Conservation (phyloP, 2,888 invertebrate species). For the Cinara cedri region DNA sequence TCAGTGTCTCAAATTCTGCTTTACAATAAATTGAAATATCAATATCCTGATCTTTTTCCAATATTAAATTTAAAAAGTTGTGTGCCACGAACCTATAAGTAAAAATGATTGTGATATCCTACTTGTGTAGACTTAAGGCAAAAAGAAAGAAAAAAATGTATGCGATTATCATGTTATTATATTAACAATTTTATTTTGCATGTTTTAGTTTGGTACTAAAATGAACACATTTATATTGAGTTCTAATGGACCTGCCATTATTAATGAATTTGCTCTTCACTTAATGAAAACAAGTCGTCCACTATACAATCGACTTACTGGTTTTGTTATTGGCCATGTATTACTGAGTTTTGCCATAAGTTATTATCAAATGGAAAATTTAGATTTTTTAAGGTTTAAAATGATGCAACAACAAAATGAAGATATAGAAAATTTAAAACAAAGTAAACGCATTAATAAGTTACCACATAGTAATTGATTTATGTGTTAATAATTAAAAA, state of each 20-base stretch:
- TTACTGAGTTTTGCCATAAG: constrained; percentile 40
- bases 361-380: constrained; percentile 37
- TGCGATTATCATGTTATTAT: neutral
- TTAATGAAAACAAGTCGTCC: constrained; percentile 18
- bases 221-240: neutral
- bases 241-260: neutral
- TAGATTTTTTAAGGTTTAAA: constrained; percentile 31
- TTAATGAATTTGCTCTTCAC: constrained; percentile 21
- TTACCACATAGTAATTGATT: constrained; percentile 3
- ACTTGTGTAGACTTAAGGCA: no score
- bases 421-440: constrained; percentile 20
- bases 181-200: neutral
- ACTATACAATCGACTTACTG: constrained; percentile 41
- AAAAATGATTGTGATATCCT: no score
- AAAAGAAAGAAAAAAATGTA: no score
- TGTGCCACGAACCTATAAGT: neutral
- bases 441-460: neutral
- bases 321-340: constrained; percentile 38
- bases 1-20: no score
- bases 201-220: constrained; percentile 39
- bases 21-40: no score
- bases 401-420: constrained; percentile 37
- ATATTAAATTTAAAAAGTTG: no score
- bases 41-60: no score
- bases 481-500: constrained; percentile 13